Conservation (phyloP, 2,888 invertebrate species). For the Drosophila mercatorum region DNA sequence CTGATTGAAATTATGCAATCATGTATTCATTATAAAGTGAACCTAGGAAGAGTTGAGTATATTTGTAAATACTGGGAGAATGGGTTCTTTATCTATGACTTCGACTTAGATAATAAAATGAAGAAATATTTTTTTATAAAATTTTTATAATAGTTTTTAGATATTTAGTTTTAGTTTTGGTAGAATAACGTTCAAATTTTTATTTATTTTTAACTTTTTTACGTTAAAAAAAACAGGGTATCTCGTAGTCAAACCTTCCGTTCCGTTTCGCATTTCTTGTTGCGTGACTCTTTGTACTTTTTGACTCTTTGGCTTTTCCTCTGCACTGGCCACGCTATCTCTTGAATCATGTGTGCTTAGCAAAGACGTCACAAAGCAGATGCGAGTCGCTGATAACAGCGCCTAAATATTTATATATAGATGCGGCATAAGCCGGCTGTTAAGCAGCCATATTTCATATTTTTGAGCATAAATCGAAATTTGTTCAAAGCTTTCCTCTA, state of each 20-base stretch:
- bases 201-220: no score
- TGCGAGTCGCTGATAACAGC: slow-evolving; percentile 4
- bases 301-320: slow-evolving; percentile 19
- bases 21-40: no score
- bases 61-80: no score
- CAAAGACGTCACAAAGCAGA: slow-evolving; percentile 22
- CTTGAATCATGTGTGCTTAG: slow-evolving; percentile 31
- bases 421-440: neutral
- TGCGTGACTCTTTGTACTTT: slow-evolving; percentile 55
- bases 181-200: no score
- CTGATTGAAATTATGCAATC: no score
- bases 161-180: no score
- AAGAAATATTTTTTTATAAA: no score
- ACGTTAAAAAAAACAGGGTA: neutral
- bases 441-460: neutral
- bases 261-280: slow-evolving; percentile 14
- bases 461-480: neutral
- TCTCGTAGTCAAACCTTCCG: neutral
- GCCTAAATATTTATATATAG: slow-evolving; percentile 6
- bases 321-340: slow-evolving; percentile 25
- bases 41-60: no score
- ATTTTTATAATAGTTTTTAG: no score
- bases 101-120: no score
- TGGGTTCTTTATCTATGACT: no score
- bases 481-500: neutral